Evolutionary conservation across 2,797 vertebrate genomes (phyloP), one percentile per base, ranked within the genome.

Genomic region (Protonibea diacanthus): DNA sequence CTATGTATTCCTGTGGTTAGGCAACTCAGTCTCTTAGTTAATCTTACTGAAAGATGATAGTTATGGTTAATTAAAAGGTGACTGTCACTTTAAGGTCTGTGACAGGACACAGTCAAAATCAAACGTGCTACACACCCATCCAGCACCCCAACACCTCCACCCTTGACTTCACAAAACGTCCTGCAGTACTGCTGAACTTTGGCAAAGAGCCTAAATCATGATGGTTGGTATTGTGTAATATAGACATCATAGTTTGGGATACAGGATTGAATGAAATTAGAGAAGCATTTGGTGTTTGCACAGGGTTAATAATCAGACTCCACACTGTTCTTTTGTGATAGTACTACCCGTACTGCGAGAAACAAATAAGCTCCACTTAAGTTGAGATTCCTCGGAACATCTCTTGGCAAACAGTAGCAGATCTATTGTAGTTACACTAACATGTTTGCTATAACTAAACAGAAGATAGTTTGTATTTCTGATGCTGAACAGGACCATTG

Each of bases 371-470:
- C 33, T 58, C 18, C 1, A 52, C 13, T 55, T 12, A 29, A n/a
- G 48, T 9, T 15, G 13, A 53, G 21, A 44, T 64, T 45, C 20
- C 47, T 33, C 9, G 8, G 12, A 57, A 48, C 17, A 29, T 25
- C 2, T 53, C 13, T 10, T 25, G 14, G 60, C 0, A 42, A 69
- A 18, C 21, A 20, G 21, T 23, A 62, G 64, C 12, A 64, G 66
- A 45, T 25, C 20, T 25, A 14, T 55, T 17, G 38, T 5, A 60
- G 38, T 12, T 75, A 38, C 27, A 29, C 23, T 71, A 47, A 7
- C 7, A 38, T 75, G 51, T 78, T 64, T 59, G n/a, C 6, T 52
- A 55, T 62, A 23, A 76, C 52, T 67, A 45, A 74, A 53, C 51
- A 74, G 72, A 74, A 42, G 48, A 61, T 27, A 21, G 27, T 33